Evolutionary conservation across 2,113 vertebrate species (phyloP), one percentile per base, ranked within the genome.

Genomic region (Morphnarchus princeps): DNA sequence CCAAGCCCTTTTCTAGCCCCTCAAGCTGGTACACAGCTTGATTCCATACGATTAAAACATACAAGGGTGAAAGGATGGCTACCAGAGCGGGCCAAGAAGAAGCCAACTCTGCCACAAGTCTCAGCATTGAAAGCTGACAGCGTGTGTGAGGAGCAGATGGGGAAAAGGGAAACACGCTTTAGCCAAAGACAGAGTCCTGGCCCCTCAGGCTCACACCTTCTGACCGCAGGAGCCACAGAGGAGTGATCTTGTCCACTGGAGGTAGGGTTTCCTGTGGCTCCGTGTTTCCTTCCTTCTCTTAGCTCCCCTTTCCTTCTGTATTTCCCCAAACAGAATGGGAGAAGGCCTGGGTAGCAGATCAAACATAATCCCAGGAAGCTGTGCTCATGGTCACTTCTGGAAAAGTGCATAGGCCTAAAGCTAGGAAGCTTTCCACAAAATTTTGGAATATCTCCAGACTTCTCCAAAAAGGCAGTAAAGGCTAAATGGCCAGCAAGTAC

Each of bases 1-100:
- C 86, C 74, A 76, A 29, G 3, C 9, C 59, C 61, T 20, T 0
- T 42, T 31, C 57, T 3, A 73, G 10, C 28, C 19, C 54, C 43
- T 63, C 17, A 2, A 13, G 24, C 25, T 11, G 24, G 24, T 45
- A 22, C 26, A 16, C 28, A 26, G 19, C 19, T 26, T 0, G 1
- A 26, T 29, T 22, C 29, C 26, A 4, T 2, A 1, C 0, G 3
- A 42, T 21, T n/a, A 6, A 40, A 38, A 9, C 47, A 26, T 3
- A 26, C 20, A 4, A 7, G 38, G 13, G 6, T 29, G 58, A 14
- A 19, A 63, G n/a, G 18, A 2, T 29, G 62, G 66, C 16, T 38
- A 69, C 54, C 50, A 58, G 43, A 34, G 36, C 0, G 4, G 17
- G 55, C 58, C 45, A 57, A 54, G 55, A n/a, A 58, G 2, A 5